Conservation (phyloP, 2,113 vertebrate genomes). For the Zeus faber region DNA sequence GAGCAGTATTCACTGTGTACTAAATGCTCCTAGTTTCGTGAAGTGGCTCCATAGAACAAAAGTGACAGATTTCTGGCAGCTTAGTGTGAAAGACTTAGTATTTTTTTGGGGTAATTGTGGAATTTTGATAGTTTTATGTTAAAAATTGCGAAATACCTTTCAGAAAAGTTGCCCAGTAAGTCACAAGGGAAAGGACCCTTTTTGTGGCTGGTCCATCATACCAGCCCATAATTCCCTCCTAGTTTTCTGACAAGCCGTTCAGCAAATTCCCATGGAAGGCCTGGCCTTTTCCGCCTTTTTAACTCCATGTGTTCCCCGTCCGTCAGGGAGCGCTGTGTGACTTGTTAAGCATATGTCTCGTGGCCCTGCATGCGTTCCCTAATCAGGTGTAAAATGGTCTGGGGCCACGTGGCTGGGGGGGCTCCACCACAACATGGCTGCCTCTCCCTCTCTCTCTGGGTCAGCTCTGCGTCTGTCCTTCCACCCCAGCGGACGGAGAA, state of each 20-base stretch:
- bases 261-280: slow-evolving; percentile 22
- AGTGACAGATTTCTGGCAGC: too few relatives aligned
- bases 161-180: too few relatives aligned
- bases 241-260: background rate
- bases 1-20: too few relatives aligned
- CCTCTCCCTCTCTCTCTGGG: slow-evolving; percentile 21
- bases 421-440: slow-evolving; percentile 11
- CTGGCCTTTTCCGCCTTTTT: slow-evolving; percentile 42
- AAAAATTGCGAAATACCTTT: too few relatives aligned
- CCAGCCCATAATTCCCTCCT: too few relatives aligned
- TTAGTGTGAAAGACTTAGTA: too few relatives aligned
- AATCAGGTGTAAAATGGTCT: slow-evolving; percentile 75
- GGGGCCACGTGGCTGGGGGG: slow-evolving; percentile 49
- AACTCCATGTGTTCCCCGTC: slow-evolving; percentile 40
- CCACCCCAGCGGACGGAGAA: slow-evolving; percentile 50
- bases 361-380: slow-evolving; percentile 68
- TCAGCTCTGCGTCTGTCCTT: slow-evolving; percentile 50
- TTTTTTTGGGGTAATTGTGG: too few relatives aligned
- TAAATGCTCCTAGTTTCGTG: too few relatives aligned
- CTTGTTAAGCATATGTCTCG: slow-evolving; percentile 62
- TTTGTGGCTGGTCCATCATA: too few relatives aligned
- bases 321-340: slow-evolving; percentile 23
- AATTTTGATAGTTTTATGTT: too few relatives aligned
- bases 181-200: too few relatives aligned
- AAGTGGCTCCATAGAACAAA: too few relatives aligned